phyloP scores from a whole-genome alignment of 2,113 vertebrate species.

The Tragelaphus imberbis region DNA sequence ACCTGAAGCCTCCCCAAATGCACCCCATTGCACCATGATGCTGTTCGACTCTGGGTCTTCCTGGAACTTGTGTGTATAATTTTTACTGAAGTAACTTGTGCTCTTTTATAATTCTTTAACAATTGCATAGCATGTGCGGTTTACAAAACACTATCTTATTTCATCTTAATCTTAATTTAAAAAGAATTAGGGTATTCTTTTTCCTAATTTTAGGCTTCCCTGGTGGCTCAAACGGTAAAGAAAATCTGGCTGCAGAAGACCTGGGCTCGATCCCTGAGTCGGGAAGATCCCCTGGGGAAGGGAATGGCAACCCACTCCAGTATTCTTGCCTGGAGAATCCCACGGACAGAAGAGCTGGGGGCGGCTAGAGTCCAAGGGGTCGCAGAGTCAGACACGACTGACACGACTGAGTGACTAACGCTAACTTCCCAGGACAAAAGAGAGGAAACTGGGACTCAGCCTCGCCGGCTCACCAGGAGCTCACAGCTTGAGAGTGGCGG shows the following conservation, averaged over 20 bases:
- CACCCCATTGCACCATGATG: background rate
- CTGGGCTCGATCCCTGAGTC: background rate
- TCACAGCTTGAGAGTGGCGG: background rate
- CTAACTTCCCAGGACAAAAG: background rate
- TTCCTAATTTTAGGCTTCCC: background rate
- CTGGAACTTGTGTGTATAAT: background rate
- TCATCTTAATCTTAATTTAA: background rate
- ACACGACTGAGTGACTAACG: background rate
- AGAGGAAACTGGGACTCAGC: background rate
- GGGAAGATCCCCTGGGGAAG: background rate
- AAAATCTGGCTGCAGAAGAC: background rate
- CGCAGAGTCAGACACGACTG: background rate
- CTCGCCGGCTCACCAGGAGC: background rate
- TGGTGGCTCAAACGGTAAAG: background rate
- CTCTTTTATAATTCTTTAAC: background rate
- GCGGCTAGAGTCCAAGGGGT: background rate
- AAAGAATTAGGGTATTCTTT: background rate
- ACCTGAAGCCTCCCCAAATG: background rate
- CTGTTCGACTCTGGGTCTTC: background rate
- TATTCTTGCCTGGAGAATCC: background rate
- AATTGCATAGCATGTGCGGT: too few relatives aligned
- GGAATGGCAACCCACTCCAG: background rate
- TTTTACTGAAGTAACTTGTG: background rate
- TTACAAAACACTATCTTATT: background rate
- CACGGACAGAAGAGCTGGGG: background rate